Percentiles rank a stretch among this genome's conserved stretches.
Conservation (phyloP, 2,113 vertebrate species). For the Micromys minutus region DNA sequence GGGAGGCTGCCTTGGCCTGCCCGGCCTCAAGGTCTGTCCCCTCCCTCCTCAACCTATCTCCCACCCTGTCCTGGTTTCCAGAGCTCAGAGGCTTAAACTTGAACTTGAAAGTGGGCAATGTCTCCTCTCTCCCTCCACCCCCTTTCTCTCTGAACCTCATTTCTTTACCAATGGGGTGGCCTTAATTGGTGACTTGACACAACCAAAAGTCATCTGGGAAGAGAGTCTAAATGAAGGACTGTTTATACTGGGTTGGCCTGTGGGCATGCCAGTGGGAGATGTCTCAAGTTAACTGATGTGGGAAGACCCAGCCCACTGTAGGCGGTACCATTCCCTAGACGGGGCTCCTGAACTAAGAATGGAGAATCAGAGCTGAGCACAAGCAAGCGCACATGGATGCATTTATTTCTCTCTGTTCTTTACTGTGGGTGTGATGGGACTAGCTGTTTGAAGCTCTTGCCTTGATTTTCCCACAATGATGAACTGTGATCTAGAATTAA, state of each 20-base stretch:
- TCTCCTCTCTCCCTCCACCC: background rate
- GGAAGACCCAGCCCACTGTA: background rate
- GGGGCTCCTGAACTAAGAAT: background rate
- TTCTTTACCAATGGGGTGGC: background rate
- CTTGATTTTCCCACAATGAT: background rate
- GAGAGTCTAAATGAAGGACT: background rate
- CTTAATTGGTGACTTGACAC: background rate
- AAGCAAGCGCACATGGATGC: background rate
- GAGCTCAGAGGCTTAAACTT: background rate
- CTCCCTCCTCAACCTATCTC: background rate
- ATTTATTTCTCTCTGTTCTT: background rate
- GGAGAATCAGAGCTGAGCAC: background rate
- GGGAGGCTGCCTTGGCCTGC: slow-evolving; percentile 67
- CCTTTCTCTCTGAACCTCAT: slow-evolving; percentile 47
- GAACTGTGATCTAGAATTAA: background rate
- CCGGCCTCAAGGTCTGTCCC: slow-evolving; percentile 19
- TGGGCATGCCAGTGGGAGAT: background rate
- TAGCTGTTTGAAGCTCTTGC: background rate
- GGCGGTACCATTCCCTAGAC: background rate
- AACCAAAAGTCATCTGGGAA: background rate
- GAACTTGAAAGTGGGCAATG: background rate
- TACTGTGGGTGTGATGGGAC: background rate
- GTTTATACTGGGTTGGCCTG: too few species aligned
- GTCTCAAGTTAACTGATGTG: background rate
- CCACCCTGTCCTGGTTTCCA: background rate